These are phyloP conservation scores for Acrocyrtus sp. DNA, from an alignment of 2,888 invertebrate species.

Conservation along the genomic window DNA sequence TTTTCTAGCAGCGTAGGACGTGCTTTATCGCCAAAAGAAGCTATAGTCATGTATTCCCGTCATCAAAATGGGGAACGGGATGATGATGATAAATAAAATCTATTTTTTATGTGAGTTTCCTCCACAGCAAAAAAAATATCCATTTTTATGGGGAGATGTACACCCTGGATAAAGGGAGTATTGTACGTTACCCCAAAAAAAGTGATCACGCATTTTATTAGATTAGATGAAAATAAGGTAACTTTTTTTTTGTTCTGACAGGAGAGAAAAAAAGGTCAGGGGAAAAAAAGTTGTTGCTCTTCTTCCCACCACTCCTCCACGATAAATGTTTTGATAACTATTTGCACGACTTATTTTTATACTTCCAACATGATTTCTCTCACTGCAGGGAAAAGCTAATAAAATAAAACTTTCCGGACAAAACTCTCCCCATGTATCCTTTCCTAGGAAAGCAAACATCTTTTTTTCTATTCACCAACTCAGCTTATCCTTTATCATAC, in stretches of 20 bases:
- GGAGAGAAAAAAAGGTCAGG: slow-evolving; percentile 23
- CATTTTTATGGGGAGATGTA: too few species aligned
- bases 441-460: too few species aligned
- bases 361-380: background rate
- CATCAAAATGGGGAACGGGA: too few species aligned
- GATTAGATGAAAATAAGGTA: slow-evolving; percentile 17
- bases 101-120: too few species aligned
- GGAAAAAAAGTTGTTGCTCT: slow-evolving; percentile 1
- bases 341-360: background rate
- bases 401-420: background rate
- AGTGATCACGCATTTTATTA: slow-evolving; percentile 29
- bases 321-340: background rate
- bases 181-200: background rate
- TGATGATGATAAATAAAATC: too few species aligned
- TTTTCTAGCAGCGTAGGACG: slow-evolving; percentile 1
- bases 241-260: background rate
- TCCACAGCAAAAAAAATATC: too few species aligned
- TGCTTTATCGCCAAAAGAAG: slow-evolving; percentile 3
- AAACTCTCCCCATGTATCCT: too few species aligned
- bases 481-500: too few species aligned
- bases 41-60: too few species aligned
- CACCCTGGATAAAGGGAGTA: too few species aligned
- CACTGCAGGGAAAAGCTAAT: background rate
- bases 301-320: background rate
- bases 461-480: too few species aligned